Conservation (phyloP, 35 echinoderm and acorn worm species). For the Chiridota heheva region DNA sequence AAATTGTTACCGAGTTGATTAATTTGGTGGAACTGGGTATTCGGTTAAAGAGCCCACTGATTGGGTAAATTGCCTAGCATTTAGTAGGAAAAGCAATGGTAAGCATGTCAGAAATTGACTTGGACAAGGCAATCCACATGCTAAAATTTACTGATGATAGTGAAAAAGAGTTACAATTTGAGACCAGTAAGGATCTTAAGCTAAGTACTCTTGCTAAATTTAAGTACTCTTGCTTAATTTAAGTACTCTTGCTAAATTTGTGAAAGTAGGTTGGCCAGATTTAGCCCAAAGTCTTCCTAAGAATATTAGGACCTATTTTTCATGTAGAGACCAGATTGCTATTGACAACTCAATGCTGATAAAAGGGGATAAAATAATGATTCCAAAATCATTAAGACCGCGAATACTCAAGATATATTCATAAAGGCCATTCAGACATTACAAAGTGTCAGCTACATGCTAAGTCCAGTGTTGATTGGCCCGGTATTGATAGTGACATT, state of each 20-base stretch:
- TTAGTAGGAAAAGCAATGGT: constrained; percentile 30
- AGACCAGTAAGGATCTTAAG: neutral
- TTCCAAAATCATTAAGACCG: neutral
- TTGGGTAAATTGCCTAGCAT: constrained; percentile 58
- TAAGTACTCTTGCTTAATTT: too few species aligned
- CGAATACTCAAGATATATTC: constrained; percentile 10
- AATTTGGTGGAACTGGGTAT: constrained; percentile 45
- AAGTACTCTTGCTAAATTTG: constrained; percentile 26
- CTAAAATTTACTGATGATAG: too few species aligned
- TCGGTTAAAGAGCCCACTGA: constrained; percentile 55
- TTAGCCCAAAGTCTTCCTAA: constrained; percentile 20
- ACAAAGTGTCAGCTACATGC: constrained; percentile 18
- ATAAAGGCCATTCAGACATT: constrained; percentile 12
- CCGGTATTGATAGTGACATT: constrained; percentile 43
- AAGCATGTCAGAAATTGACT: too few species aligned
- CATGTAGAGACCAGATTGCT: too few species aligned
- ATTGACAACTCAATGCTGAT: too few species aligned
- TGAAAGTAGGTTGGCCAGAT: neutral
- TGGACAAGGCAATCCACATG: too few species aligned
- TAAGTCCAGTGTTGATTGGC: constrained; percentile 26
- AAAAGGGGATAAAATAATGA: too few species aligned
- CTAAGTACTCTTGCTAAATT: too few species aligned
- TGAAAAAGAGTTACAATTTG: too few species aligned
- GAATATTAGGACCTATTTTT: too few species aligned
- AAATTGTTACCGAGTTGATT: constrained; percentile 56